Conservation (phyloP, 2,113 vertebrate species). For the Lontra canadensis region DNA sequence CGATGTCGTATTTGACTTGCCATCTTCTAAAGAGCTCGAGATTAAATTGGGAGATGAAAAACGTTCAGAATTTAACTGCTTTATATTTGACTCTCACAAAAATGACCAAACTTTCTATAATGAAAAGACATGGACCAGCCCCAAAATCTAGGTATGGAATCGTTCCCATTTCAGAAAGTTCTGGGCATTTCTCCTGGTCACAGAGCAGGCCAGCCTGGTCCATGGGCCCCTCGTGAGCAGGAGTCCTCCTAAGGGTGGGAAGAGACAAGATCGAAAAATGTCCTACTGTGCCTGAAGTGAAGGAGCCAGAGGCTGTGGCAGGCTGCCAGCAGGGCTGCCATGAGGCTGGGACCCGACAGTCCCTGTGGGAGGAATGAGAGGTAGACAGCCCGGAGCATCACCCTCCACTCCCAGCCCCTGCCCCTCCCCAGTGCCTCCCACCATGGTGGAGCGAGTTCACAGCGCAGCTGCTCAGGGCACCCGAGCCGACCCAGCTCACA, state of each 20-base stretch:
- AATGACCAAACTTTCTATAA: neutral
- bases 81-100: neutral
- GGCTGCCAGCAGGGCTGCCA: no score
- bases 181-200: neutral
- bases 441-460: neutral
- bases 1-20: neutral
- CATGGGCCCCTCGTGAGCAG: neutral
- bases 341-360: neutral
- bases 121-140: neutral
- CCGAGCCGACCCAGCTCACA: neutral
- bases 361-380: neutral
- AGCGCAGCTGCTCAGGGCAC: neutral
- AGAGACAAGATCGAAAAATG: neutral
- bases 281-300: neutral
- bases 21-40: neutral
- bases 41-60: neutral
- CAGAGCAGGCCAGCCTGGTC: neutral
- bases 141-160: neutral
- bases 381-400: neutral
- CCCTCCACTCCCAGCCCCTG: accelerated
- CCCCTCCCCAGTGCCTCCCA: neutral
- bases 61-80: neutral
- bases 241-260: neutral
- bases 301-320: neutral
- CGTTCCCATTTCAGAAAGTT: neutral